Percentiles rank a stretch among this genome's conserved stretches.
These are phyloP conservation scores for Lasiurus cinereus DNA, from an alignment of 2,113 vertebrate genomes.

Conservation along the genomic window DNA sequence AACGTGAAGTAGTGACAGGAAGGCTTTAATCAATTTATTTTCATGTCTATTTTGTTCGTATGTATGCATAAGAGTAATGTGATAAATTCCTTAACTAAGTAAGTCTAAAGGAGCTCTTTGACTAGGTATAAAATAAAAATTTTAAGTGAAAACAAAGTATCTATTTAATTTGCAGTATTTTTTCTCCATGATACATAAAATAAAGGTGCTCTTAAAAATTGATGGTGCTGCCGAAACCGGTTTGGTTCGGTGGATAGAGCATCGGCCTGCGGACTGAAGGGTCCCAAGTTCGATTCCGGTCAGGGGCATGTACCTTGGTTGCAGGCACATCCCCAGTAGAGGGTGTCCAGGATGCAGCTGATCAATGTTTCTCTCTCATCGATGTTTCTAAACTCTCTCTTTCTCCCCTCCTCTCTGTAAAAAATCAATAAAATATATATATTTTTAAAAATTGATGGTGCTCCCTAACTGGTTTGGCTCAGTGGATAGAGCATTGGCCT, in stretches of 20 bases:
- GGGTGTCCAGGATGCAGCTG: no score
- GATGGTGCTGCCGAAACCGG: not conserved
- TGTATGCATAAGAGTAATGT: not conserved
- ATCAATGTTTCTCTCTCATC: no score
- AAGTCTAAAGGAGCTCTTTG: not conserved
- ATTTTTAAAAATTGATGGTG: not conserved
- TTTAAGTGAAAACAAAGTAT: constrained; percentile 14
- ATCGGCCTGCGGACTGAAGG: no score
- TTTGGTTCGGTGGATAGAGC: not conserved
- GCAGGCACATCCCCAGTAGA: no score
- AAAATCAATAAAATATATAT: no score
- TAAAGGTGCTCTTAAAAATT: constrained; percentile 18
- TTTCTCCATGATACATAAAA: constrained; percentile 48
- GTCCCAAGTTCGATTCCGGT: no score
- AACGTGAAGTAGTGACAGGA: not conserved
- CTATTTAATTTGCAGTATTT: not conserved
- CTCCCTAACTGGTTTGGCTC: not conserved
- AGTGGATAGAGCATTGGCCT: no score
- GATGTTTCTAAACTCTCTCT: no score
- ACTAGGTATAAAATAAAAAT: constrained; percentile 39
- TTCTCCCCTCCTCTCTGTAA: no score
- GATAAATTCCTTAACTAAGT: not conserved
- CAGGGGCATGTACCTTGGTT: no score
- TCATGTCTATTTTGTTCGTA: constrained; percentile 27
- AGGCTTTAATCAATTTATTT: not conserved